Percentiles rank a stretch among this genome's conserved stretches.
Conservation (phyloP, 2,113 vertebrate species). For the Cynopterus brachyotis region DNA sequence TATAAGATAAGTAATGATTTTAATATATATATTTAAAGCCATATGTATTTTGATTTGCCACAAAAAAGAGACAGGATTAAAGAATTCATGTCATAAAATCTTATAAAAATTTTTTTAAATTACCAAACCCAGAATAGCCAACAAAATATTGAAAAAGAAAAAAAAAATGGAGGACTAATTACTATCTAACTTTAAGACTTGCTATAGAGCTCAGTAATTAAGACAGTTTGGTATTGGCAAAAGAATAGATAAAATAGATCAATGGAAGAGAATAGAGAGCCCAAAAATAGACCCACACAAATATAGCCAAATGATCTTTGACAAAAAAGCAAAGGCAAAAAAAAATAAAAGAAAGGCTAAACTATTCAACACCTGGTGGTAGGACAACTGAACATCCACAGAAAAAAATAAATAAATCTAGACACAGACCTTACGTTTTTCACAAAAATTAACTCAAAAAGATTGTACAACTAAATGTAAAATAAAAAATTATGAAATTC, state of each 20-base stretch:
- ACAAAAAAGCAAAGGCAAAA: background rate
- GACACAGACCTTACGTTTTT: background rate
- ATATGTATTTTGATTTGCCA: background rate
- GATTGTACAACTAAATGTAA: background rate
- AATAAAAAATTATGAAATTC: background rate
- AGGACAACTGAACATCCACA: background rate
- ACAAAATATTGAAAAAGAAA: background rate
- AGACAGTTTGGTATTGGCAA: fast-evolving
- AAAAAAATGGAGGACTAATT: background rate
- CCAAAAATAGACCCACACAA: background rate
- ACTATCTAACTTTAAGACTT: too few relatives aligned
- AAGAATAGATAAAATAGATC: background rate
- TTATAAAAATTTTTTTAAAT: background rate
- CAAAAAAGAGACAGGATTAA: background rate
- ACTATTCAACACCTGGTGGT: background rate
- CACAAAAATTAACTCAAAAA: background rate
- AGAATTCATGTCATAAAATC: background rate
- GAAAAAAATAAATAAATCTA: background rate
- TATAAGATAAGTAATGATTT: background rate
- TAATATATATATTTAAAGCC: background rate
- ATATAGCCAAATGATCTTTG: background rate
- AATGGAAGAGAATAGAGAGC: fast-evolving
- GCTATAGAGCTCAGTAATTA: fast-evolving
- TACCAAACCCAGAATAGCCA: background rate
- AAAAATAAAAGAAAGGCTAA: background rate